Evolutionary conservation across 2,797 vertebrate genomes (phyloP), one percentile per base, ranked within the genome.

Genomic region (Euthynnus affinis): DNA sequence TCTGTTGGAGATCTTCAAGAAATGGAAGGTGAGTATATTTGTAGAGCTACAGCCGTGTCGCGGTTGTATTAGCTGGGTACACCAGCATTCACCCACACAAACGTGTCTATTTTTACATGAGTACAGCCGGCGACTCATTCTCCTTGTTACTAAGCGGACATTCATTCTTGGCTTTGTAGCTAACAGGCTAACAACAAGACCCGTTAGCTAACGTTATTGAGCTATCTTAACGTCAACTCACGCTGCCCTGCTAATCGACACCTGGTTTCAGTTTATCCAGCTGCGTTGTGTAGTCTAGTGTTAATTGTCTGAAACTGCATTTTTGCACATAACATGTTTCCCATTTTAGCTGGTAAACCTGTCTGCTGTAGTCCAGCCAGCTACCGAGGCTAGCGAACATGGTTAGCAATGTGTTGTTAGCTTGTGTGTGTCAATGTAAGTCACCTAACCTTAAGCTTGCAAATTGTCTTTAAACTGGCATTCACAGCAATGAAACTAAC

Each of bases 1-100:
- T 91, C 93, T 87, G 93, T 91, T 66, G 95, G 94, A 92, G 96
- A 96, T 81, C 93, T 92, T 63, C 96, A 96, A 89, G 96, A 96
- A 78, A 96, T 96, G 96, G 96, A 96, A 95, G 96, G 96, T 96
- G 82, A 92, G 93, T 81, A 77, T 12, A 83, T 49, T 23, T 73
- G 5, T 17, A 68, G 81, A 60, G 12, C 68, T 46, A n/a, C 17
- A 17, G 2, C 17, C 1, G 0, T 32, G 1, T 0, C 4, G 6
- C 9, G 13, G 3, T 14, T 51, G 1, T 17, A 14, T 25, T 13
- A 20, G 10, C 18, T 3, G 2, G 1, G 2, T 18, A n/a, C 34
- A 27, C 2, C 12, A 9, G 10, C 9, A 57, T 9, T 32, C 1
- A 49, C 44, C 4, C 8, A 1, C 10, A 70, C 9, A 17, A 72